These are phyloP conservation scores for Marmota monax DNA, from an alignment of 2,113 vertebrate species.

Conservation along the genomic window DNA sequence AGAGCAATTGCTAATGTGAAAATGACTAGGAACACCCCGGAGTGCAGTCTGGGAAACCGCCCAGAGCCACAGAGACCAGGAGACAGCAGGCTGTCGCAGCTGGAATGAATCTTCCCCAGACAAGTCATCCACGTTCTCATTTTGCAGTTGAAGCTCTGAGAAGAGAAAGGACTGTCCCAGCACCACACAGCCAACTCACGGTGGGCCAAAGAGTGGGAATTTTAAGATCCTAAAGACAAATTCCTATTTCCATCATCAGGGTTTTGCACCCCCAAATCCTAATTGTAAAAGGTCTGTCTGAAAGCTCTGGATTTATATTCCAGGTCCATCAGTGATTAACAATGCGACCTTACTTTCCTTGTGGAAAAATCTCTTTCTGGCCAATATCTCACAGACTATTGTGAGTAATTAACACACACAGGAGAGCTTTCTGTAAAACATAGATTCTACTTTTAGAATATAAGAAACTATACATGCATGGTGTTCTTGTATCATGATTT, in stretches of 20 bases:
- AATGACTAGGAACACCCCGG: slow-evolving; percentile 37
- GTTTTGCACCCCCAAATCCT: not conserved
- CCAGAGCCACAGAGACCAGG: slow-evolving; percentile 34
- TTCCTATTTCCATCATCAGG: not conserved
- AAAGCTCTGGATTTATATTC: not conserved
- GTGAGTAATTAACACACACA: not conserved
- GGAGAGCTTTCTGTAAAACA: not conserved
- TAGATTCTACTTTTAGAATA: not conserved
- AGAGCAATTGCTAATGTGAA: slow-evolving; percentile 46
- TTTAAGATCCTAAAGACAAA: not conserved
- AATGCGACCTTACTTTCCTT: not conserved
- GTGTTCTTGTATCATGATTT: not conserved
- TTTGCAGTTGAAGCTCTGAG: not conserved
- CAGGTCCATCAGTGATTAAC: not conserved
- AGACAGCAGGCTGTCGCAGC: not conserved
- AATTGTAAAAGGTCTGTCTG: not conserved
- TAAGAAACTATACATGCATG: accelerated
- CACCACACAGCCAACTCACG: not conserved
- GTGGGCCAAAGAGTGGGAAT: not conserved
- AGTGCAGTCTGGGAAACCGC: slow-evolving; percentile 44
- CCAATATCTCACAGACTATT: not conserved
- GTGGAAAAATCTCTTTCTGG: not conserved
- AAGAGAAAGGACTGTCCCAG: not conserved
- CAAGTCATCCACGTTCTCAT: not conserved
- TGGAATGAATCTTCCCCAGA: slow-evolving; percentile 34